phyloP scores from a whole-genome alignment of 2,797 vertebrate species.

The Thripadectes ignobilis region DNA sequence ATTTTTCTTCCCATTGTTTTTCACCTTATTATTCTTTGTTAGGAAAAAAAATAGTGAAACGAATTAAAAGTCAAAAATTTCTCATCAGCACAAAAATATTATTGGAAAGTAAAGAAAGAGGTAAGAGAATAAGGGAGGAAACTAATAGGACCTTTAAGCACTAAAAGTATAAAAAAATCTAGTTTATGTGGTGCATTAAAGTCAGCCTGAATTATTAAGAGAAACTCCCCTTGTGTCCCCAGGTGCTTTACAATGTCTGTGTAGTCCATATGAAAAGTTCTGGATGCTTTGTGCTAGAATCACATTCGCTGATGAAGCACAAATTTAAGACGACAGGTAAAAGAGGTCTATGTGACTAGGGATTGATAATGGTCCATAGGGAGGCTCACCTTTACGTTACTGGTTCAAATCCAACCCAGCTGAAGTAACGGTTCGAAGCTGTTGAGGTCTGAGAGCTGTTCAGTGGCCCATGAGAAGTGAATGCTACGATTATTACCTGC shows the following conservation, averaged over 20 bases:
- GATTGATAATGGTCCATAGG: not conserved
- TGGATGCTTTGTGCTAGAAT: not conserved
- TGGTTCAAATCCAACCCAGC: not conserved
- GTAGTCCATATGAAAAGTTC: not conserved
- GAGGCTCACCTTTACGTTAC: not conserved
- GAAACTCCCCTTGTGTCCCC: not conserved
- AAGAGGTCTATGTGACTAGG: not conserved
- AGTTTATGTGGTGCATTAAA: not conserved
- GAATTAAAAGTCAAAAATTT: not conserved
- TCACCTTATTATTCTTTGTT: not conserved
- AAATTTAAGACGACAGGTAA: conserved; percentile 8
- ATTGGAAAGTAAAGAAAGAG: not conserved
- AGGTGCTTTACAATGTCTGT: not conserved
- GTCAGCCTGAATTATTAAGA: not conserved
- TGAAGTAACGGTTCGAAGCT: not conserved
- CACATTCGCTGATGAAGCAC: not conserved
- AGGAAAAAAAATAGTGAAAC: not conserved
- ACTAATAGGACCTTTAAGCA: not conserved
- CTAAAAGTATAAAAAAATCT: not conserved
- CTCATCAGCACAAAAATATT: not conserved
- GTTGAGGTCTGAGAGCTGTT: not conserved
- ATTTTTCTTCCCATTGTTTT: not conserved
- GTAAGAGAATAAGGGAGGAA: not conserved
- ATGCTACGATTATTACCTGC: not conserved
- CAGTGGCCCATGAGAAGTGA: not conserved